Evolutionary conservation across 2,888 invertebrate species (phyloP).

Genomic region (Phaedon cochleariae): DNA sequence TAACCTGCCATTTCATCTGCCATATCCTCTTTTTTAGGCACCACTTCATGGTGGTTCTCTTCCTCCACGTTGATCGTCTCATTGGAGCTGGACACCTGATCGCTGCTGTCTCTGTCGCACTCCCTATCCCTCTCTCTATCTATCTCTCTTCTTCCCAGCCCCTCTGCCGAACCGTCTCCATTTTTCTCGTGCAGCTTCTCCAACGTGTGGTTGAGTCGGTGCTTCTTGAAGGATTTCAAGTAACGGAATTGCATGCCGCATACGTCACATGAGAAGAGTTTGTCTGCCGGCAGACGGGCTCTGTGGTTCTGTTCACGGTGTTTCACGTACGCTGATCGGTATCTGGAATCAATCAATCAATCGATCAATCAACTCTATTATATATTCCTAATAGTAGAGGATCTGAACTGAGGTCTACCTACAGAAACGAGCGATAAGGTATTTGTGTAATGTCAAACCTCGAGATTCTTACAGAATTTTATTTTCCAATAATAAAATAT

Average conservation of each 20-base stretch:
- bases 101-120: slow-evolving; percentile 58
- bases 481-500: no score
- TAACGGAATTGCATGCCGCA: slow-evolving; percentile 92
- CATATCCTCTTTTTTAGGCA: slow-evolving; percentile 48
- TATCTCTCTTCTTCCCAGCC: no score
- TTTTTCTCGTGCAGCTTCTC: slow-evolving; percentile 81
- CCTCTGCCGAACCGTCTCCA: no score
- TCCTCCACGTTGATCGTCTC: slow-evolving; percentile 63
- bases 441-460: no score
- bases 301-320: slow-evolving; percentile 91
- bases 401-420: no score
- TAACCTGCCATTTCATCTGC: slow-evolving; percentile 41
- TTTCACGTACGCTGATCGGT: slow-evolving; percentile 80
- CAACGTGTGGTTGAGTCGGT: slow-evolving; percentile 85
- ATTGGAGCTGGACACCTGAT: slow-evolving; percentile 61
- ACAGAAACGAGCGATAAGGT: no score
- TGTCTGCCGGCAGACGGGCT: slow-evolving; percentile 86
- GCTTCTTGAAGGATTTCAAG: slow-evolving; percentile 89
- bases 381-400: no score
- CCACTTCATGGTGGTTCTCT: no score
- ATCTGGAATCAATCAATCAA: slow-evolving; percentile 1
- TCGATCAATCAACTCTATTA: no score
- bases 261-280: slow-evolving; percentile 89
- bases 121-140: slow-evolving; percentile 43
- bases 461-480: no score